Conservation (phyloP, 2,888 invertebrate genomes). For the Agrotis puta region DNA sequence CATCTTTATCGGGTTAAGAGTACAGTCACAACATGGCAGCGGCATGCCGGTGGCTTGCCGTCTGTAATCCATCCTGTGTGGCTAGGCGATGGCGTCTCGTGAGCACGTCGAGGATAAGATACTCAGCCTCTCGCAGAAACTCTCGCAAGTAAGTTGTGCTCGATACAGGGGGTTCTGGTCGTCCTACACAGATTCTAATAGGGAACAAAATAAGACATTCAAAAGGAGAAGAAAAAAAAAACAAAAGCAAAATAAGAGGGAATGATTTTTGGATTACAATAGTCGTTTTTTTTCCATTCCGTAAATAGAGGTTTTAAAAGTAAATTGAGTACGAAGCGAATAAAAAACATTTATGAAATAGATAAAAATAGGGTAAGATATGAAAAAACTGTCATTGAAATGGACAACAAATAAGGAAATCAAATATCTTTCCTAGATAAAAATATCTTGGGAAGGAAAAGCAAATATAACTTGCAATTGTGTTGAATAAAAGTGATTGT, state of each 20-base stretch:
- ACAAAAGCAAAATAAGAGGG: not conserved
- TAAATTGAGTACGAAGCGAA: no score
- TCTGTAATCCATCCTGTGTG: slow-evolving; percentile 89
- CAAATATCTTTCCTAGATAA: no score
- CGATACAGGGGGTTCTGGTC: slow-evolving; percentile 75
- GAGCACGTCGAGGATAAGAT: slow-evolving; percentile 94
- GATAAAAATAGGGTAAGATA: no score
- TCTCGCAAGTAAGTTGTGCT: slow-evolving; percentile 93
- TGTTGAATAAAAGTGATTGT: slow-evolving; percentile 27
- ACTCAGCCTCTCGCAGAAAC: slow-evolving; percentile 93
- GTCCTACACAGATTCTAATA: slow-evolving; percentile 34
- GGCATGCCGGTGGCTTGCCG: slow-evolving; percentile 84
- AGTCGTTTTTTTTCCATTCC: no score
- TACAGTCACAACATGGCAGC: slow-evolving; percentile 79
- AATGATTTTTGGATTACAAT: not conserved
- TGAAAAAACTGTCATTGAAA: no score
- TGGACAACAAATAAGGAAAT: no score
- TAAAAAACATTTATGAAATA: no score
- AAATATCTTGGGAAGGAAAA: not conserved
- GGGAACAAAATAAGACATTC: no score
- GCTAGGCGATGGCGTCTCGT: slow-evolving; percentile 93
- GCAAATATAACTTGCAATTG: not conserved
- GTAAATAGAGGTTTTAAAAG: no score
- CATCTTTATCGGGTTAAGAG: slow-evolving; percentile 62
- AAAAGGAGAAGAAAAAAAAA: not conserved